Base-by-base conservation (phyloP, 2,797 vertebrate genomes). In the Syngnathus acus region DNA sequence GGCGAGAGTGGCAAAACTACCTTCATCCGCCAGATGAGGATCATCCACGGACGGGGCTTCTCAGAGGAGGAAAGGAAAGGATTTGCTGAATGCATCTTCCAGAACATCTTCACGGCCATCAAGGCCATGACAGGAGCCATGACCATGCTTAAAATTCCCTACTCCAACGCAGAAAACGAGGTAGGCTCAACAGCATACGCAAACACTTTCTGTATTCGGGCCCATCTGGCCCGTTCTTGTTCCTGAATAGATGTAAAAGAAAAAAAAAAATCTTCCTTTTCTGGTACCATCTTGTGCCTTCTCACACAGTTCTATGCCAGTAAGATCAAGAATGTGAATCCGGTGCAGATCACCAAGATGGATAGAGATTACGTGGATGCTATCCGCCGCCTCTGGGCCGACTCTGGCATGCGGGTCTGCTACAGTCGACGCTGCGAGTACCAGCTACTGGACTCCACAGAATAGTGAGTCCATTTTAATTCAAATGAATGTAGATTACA, bases 1-100 rank as follows among this genome's bases (percentile, higher is more conserved):
- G 92, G 92, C 5, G 92, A 92, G 70, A 93, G 92, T 13, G 92
- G 92, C 0, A 93, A 93, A 84, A 93, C 90, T 60, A 93, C 92
- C 23, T 93, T 93, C 80, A 90, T 93, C 77, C 85, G 91, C 47
- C 92, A 93, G 84, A 92, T 93, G 91, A 88, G 90, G 68, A 92
- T 93, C 78, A 93, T 93, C 74, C 91, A 93, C 1, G 92, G 92
- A 0, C 79, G 81, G 9, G 92, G 91, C 59, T 93, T 85, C 75
- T 89, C 90, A 19, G 90, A 90, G n/a, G 89, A 92, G 6, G 90
- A 93, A 53, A 86, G 90, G 63, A 88, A 75, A 57, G 37, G 73
- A 60, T 93, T 92, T 9, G 13, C 83, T 42, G 92, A 91, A 76
- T 88, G 89, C 69, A 89, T 93, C 80, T 91, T 81, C 72, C 92